These are phyloP conservation scores for Brachypalpus laphriformis DNA, from an alignment of 2,888 invertebrate species.

Conservation along the genomic window DNA sequence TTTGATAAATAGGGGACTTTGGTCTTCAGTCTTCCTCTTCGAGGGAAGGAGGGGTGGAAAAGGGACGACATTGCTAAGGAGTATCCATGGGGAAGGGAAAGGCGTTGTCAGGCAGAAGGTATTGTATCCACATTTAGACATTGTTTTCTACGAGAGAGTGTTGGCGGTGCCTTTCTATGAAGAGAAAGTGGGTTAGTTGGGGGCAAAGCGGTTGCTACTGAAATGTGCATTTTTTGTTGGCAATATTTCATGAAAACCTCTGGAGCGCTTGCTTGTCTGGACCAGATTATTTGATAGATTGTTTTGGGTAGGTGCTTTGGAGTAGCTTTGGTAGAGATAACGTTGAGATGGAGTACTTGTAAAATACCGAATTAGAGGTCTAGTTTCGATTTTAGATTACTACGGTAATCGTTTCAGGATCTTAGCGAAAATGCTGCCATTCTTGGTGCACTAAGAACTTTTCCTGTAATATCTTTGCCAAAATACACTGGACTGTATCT, in stretches of 20 bases:
- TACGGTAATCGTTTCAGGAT: too few species aligned
- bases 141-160: neutral
- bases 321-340: neutral
- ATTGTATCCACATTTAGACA: neutral
- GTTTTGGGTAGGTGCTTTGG: neutral
- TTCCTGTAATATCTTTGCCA: too few species aligned
- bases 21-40: conserved; percentile 30
- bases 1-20: conserved; percentile 74
- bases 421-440: too few species aligned
- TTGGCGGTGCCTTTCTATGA: neutral
- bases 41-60: conserved; percentile 30
- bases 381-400: too few species aligned
- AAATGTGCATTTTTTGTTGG: neutral
- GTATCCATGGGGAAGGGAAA: neutral
- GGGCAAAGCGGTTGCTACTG: neutral
- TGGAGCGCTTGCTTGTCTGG: neutral
- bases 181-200: neutral
- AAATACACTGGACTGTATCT: too few species aligned
- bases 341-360: too few species aligned
- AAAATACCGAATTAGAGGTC: too few species aligned
- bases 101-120: neutral
- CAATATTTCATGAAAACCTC: neutral
- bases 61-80: conserved; percentile 5
- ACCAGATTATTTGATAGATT: neutral
- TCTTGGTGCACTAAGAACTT: neutral